Evolutionary conservation across 2,888 invertebrate species (phyloP), one percentile per base, ranked within the genome.

Genomic region (Baronia brevicornis): DNA sequence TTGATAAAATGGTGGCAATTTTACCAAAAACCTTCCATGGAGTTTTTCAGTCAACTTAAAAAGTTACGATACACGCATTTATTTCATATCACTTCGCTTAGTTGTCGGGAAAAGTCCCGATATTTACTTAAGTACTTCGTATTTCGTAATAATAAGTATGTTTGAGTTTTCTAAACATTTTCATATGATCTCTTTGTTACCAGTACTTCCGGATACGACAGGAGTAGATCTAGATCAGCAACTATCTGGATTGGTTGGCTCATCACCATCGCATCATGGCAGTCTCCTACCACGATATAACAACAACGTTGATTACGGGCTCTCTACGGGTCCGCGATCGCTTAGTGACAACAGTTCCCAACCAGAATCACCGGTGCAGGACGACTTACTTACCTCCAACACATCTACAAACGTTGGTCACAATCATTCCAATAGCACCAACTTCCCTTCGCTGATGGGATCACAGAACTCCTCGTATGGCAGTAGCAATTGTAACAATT

Each of bases 331-430:
- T 2, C 93, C 94, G 0, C 84, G 94, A 21, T 93, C 93, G 6
- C 73, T 94, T 13, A 93, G 93, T 48, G 94, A 93, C 64, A 90
- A 91, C 60, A 93, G 93, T 19, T 93, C 93, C 17, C 91, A 93
- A 40, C 92, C 93, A 2, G 93, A 93, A 59, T 92, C 92, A 18
- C 93, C 93, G 1, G 92, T 93, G 7, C 93, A 93, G 75, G 92
- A 92, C 57, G 92, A 93, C 51, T 70, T 91, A 2, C 79, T 90
- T 18, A 87, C 89, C 1, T 87, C 89, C 3, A 90, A 90, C 54
- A 88, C 88, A 2, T 58, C 75, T 3, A 86, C 88, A 3, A 86
- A 88, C 59, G 66, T 89, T 47, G 87, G 87, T 6, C 86, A 87
- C 46, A 88, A 87, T 46, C 87, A 87, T 43, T 51, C 82, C 2